phyloP scores from a whole-genome alignment of 2,888 invertebrate genomes.

The Oeneis ivallda region DNA sequence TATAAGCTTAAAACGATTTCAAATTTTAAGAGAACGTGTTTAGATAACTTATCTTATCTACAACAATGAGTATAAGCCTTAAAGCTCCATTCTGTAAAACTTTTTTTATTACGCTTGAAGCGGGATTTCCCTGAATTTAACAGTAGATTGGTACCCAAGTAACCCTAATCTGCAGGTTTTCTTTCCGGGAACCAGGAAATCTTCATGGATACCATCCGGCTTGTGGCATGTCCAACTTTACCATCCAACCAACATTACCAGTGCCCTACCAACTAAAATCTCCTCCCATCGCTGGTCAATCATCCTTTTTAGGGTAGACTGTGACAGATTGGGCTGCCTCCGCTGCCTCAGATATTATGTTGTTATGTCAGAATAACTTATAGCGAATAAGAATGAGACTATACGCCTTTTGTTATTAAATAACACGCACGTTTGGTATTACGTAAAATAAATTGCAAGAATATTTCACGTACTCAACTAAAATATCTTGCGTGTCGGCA shows the following conservation, averaged over 20 bases:
- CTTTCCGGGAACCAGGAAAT: too few relatives aligned
- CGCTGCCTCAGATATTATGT: too few relatives aligned
- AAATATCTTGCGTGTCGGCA: background rate
- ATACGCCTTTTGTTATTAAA: background rate
- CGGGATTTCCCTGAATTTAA: background rate
- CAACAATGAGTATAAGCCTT: slow-evolving; percentile 32
- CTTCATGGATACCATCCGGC: too few relatives aligned
- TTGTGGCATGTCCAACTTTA: too few relatives aligned
- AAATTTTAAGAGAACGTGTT: slow-evolving; percentile 41
- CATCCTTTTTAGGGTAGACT: too few relatives aligned
- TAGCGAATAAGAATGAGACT: background rate
- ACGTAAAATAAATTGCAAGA: slow-evolving; percentile 13
- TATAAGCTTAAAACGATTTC: slow-evolving; percentile 4
- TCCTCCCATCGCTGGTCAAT: too few relatives aligned
- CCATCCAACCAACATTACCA: too few relatives aligned
- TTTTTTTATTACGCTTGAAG: slow-evolving; percentile 5
- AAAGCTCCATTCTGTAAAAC: slow-evolving; percentile 13
- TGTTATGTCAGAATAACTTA: too few relatives aligned
- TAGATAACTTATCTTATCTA: slow-evolving; percentile 42
- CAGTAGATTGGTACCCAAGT: background rate
- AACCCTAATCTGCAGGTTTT: too few relatives aligned
- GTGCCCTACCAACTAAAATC: too few relatives aligned
- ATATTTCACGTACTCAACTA: slow-evolving; percentile 11
- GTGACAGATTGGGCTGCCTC: too few relatives aligned
- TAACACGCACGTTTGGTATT: slow-evolving; percentile 4